A percentile compares a stretch with the other conserved stretches of the same genome.
phyloP scores from a whole-genome alignment of 2,888 invertebrate genomes.

The Biston betularia region DNA sequence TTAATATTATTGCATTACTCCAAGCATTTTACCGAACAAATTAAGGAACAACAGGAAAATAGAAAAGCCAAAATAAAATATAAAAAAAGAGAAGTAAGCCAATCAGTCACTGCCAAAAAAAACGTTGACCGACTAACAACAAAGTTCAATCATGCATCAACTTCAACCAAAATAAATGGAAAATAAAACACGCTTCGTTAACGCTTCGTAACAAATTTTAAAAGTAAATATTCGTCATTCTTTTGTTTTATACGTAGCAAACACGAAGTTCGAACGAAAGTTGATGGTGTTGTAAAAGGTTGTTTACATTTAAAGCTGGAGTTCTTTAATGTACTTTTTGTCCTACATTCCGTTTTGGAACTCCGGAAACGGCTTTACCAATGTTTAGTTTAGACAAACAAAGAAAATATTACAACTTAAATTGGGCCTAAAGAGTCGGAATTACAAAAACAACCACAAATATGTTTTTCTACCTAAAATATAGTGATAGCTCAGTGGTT shows the following conservation, averaged over 20 bases:
- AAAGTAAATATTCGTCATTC: constrained; percentile 40
- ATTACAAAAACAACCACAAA: no score
- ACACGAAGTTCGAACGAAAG: constrained; percentile 22
- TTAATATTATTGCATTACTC: no score
- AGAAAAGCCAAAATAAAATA: constrained; percentile 3
- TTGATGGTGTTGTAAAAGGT: constrained; percentile 34
- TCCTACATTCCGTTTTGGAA: constrained; percentile 17
- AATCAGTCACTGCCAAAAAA: constrained; percentile 27
- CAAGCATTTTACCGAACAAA: neutral
- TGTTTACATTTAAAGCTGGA: constrained; percentile 16
- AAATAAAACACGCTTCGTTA: constrained; percentile 41
- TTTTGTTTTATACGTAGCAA: constrained; percentile 35
- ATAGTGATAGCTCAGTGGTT: no score
- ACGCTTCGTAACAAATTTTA: constrained; percentile 48
- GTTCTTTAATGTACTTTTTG: constrained; percentile 18
- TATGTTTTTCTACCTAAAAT: no score
- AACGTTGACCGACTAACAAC: constrained; percentile 22
- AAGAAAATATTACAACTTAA: neutral
- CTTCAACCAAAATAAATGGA: constrained; percentile 45
- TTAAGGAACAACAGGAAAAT: neutral
- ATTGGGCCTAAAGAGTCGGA: no score
- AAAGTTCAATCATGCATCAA: constrained; percentile 50
- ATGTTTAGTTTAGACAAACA: constrained; percentile 6
- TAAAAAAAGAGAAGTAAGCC: constrained; percentile 23
- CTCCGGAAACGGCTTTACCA: constrained; percentile 14